Evolutionary conservation across 2,797 vertebrate genomes (phyloP).

Genomic region (Bradypodion pumilum): DNA sequence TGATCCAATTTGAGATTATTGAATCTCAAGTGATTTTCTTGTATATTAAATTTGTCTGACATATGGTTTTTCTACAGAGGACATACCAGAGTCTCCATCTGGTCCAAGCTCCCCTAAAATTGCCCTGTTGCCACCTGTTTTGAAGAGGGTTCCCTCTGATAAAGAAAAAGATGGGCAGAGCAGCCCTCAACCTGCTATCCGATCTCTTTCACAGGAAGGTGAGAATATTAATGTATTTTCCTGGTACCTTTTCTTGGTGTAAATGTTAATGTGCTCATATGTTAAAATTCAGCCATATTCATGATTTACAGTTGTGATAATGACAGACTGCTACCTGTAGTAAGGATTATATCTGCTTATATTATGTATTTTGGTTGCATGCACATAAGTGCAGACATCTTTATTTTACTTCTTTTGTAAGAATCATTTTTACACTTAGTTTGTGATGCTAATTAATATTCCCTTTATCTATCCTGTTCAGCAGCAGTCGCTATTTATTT

Average conservation of each 20-base stretch:
- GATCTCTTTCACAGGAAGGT: conserved; percentile 89
- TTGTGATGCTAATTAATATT: neutral
- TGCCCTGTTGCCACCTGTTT: conserved; percentile 76
- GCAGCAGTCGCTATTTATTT: neutral
- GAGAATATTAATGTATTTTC: conserved; percentile 45
- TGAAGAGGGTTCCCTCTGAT: conserved; percentile 85
- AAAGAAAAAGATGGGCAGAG: conserved; percentile 87
- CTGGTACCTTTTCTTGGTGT: neutral
- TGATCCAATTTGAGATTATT: too few relatives aligned
- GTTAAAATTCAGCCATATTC: neutral
- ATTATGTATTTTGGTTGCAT: neutral
- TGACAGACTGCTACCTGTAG: neutral
- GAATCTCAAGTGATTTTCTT: neutral
- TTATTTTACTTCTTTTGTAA: neutral
- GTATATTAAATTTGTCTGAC: neutral
- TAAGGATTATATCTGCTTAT: neutral
- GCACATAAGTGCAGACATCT: neutral
- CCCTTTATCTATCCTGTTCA: neutral
- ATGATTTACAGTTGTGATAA: neutral
- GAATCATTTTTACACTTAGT: neutral
- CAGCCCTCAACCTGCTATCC: conserved; percentile 77
- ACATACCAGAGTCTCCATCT: conserved; percentile 82
- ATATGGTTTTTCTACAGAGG: conserved; percentile 77
- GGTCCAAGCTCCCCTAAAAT: conserved; percentile 79
- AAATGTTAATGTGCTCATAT: neutral